phyloP scores from a whole-genome alignment of 1,140 invertebrate genomes.

The Zaprionus kolodkinae region DNA sequence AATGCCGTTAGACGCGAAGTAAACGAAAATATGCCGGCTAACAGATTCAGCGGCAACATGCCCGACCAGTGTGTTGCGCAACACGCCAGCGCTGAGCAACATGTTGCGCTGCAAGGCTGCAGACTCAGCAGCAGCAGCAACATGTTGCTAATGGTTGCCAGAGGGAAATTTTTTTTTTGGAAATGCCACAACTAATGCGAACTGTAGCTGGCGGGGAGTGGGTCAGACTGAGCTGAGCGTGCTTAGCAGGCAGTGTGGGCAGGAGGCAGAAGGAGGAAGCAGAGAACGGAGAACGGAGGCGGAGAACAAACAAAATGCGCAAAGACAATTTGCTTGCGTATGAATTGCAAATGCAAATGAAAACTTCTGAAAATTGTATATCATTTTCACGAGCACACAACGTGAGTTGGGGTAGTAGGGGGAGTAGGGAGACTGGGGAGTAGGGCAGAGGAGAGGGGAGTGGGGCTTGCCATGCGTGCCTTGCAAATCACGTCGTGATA shows the following conservation, averaged over 20 bases:
- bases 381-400: conserved; percentile 53
- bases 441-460: neutral
- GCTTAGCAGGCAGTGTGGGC: neutral
- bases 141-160: conserved; percentile 3
- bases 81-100: conserved; percentile 19
- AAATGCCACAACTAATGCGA: too few relatives aligned
- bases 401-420: conserved; percentile 1
- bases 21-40: conserved; percentile 1
- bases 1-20: neutral
- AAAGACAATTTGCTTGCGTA: conserved; percentile 60
- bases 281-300: neutral
- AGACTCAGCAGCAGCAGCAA: conserved; percentile 66
- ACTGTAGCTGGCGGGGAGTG: neutral
- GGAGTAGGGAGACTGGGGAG: conserved; percentile 1
- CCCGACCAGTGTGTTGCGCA: conserved; percentile 31
- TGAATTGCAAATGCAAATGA: conserved; percentile 78
- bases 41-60: conserved; percentile 61
- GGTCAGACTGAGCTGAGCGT: neutral
- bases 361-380: conserved; percentile 73
- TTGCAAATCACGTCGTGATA: conserved; percentile 80
- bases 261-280: neutral
- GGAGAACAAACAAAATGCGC: conserved; percentile 59
- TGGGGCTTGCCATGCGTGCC: conserved; percentile 50
- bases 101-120: conserved; percentile 51
- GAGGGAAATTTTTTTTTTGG: conserved; percentile 50